Percentiles rank a stretch among this genome's conserved stretches.
phyloP scores from a whole-genome alignment of 2,888 invertebrate species.

The Tipula helvola region DNA sequence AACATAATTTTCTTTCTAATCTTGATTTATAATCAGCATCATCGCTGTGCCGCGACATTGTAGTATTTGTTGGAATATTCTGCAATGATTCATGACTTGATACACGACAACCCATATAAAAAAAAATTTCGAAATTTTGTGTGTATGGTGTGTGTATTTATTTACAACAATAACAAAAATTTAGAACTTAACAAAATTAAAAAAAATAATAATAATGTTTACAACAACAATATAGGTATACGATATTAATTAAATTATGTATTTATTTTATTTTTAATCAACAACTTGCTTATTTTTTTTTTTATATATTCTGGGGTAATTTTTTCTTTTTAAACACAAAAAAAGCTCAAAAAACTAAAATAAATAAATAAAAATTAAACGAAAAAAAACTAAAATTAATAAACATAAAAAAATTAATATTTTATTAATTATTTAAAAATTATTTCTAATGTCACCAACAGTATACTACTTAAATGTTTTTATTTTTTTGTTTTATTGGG shows the following conservation, averaged over 20 bases:
- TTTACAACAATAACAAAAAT: not conserved
- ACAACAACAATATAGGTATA: not conserved
- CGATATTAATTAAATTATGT: not conserved
- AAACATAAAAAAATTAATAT: not conserved
- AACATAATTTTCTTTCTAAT: slow-evolving; percentile 23
- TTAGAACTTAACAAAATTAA: not conserved
- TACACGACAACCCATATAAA: slow-evolving; percentile 24
- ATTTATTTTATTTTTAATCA: not conserved
- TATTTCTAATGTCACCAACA: not conserved
- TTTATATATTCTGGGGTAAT: not conserved
- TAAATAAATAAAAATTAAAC: not conserved
- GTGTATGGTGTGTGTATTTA: not conserved
- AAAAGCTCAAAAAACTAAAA: not conserved
- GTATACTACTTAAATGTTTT: not conserved
- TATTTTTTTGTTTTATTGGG: not conserved
- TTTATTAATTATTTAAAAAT: not conserved
- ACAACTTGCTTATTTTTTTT: not conserved
- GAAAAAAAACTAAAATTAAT: not conserved
- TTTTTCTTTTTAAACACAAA: not conserved
- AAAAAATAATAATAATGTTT: not conserved
- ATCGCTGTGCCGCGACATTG: slow-evolving; percentile 13
- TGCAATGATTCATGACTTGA: slow-evolving; percentile 19
- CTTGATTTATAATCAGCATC: slow-evolving; percentile 23
- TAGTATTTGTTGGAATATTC: slow-evolving; percentile 11
- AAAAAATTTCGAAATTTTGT: not conserved